These are phyloP conservation scores for Platycheirus rosarum DNA, from an alignment of 2,888 invertebrate species.

Conservation along the genomic window DNA sequence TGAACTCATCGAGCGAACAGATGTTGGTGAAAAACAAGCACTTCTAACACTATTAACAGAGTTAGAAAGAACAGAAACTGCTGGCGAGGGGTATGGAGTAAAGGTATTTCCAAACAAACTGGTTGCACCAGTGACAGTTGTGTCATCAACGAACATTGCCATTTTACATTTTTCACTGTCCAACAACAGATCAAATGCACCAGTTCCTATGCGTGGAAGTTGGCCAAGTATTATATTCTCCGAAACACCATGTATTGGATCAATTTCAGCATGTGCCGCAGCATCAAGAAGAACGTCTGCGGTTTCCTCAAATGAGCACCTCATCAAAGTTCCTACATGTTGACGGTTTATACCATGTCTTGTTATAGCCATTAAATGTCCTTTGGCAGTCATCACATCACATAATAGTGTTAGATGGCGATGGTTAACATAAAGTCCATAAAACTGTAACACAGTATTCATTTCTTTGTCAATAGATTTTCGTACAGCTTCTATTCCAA, in stretches of 20 bases:
- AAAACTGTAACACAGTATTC: constrained; percentile 98
- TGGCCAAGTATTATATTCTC: constrained; percentile 99
- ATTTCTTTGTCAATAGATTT: constrained; percentile 99
- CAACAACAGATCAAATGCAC: constrained; percentile 95
- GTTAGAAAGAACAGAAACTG: constrained; percentile 24
- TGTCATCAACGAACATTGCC: constrained; percentile 95
- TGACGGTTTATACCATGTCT: constrained; percentile 99
- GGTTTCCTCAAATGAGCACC: constrained; percentile 98
- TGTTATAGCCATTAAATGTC: constrained; percentile 99
- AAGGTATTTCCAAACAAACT: constrained; percentile 65
- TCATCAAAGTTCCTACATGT: constrained; percentile 97
- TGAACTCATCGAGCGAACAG: constrained; percentile 80
- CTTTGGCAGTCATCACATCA: constrained; percentile 99
- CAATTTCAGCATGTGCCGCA: constrained; percentile 96
- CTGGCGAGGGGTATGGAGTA: constrained; percentile 29
- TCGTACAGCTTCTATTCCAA: constrained; percentile 98
- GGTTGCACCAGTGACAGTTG: constrained; percentile 82
- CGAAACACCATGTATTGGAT: constrained; percentile 97
- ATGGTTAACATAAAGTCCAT: constrained; percentile 99
- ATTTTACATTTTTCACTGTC: constrained; percentile 98
- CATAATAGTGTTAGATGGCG: constrained; percentile 98
- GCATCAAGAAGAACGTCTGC: constrained; percentile 98
- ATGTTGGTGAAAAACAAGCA: constrained; percentile 82
- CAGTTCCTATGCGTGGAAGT: constrained; percentile 95
- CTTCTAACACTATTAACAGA: constrained; percentile 61